phyloP scores from a whole-genome alignment of 2,888 invertebrate genomes.

The Entomobrya proxima region DNA sequence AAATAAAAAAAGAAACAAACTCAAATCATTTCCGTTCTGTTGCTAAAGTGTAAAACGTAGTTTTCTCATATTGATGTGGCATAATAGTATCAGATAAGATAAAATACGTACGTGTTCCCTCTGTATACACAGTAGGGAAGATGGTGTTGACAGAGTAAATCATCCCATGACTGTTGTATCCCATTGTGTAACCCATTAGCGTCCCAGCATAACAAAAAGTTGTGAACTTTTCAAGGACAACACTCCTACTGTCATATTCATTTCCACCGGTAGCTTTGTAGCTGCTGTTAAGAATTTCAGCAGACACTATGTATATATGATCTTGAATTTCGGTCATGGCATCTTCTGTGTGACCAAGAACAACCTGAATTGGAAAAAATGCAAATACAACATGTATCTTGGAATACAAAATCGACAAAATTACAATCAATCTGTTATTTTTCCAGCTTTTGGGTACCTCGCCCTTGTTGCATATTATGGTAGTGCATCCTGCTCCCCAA shows the following conservation, averaged over 20 bases:
- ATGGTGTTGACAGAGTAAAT: constrained; percentile 91
- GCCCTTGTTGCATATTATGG: constrained; percentile 83
- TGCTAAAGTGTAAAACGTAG: too few relatives aligned
- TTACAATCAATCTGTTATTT: background rate
- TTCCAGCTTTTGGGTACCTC: constrained; percentile 48
- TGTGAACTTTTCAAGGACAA: constrained; percentile 83
- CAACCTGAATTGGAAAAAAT: constrained; percentile 80
- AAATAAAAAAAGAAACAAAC: too few relatives aligned
- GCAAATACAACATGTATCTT: background rate
- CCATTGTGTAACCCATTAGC: constrained; percentile 93
- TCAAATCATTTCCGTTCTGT: background rate
- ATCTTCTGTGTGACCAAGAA: constrained; percentile 92
- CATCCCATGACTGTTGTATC: constrained; percentile 88
- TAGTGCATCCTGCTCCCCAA: constrained; percentile 85
- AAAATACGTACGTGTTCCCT: constrained; percentile 88
- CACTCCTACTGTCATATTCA: constrained; percentile 34
- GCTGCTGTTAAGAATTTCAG: constrained; percentile 67
- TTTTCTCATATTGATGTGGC: too few relatives aligned
- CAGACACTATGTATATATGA: constrained; percentile 86
- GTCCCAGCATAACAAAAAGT: constrained; percentile 92
- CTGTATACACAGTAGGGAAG: constrained; percentile 83
- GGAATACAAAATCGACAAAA: background rate
- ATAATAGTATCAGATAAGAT: too few relatives aligned
- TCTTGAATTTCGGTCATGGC: constrained; percentile 86
- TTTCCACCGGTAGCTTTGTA: too few relatives aligned